These are phyloP conservation scores for Falco cherrug DNA, from an alignment of 2,797 vertebrate species.

Conservation along the genomic window DNA sequence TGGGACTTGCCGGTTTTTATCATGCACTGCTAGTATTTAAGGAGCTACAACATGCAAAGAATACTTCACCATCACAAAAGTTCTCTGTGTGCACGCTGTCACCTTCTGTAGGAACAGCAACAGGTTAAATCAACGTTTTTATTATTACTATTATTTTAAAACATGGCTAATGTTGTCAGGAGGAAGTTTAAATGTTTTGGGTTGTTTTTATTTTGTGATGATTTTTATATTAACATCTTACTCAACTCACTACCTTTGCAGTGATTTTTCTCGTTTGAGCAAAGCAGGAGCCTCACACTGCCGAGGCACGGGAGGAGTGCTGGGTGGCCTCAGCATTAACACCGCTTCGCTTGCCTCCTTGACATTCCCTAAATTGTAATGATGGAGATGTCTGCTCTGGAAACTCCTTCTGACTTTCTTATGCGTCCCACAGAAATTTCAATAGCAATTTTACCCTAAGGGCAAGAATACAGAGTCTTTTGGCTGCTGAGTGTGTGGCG, in stretches of 20 bases:
- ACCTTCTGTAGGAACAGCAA: background rate
- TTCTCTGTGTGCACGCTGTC: background rate
- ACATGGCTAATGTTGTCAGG: background rate
- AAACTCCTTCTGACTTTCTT: background rate
- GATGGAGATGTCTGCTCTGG: background rate
- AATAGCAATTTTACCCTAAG: background rate
- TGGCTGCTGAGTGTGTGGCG: background rate
- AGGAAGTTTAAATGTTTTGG: rapidly evolving
- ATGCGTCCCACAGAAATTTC: background rate
- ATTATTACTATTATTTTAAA: background rate
- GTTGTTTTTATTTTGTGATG: background rate
- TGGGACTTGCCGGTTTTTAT: background rate
- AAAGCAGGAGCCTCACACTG: background rate
- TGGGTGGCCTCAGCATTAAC: background rate
- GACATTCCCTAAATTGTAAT: background rate
- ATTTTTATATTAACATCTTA: background rate
- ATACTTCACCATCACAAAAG: background rate
- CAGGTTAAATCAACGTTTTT: background rate
- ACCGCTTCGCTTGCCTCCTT: background rate
- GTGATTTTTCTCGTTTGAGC: background rate
- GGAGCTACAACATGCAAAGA: background rate
- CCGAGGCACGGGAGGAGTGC: background rate
- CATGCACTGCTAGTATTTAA: background rate
- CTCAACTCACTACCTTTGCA: background rate
- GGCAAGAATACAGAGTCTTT: background rate